Evolutionary conservation across 2,888 invertebrate species (phyloP).

Genomic region (Galeopsomyia nigrocyanea): DNA sequence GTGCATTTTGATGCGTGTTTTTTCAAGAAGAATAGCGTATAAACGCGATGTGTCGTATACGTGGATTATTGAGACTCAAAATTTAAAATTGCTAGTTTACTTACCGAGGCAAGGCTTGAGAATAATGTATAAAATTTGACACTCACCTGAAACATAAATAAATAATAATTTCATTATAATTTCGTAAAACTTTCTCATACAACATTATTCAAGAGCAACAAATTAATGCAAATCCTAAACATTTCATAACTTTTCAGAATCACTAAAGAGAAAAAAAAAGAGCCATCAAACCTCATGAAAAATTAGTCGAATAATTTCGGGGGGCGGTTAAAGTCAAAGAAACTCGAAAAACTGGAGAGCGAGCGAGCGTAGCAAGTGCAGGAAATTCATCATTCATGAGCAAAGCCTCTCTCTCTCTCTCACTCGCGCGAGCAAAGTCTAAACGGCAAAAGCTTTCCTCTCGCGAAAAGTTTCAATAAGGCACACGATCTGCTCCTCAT

Average conservation of each 20-base stretch:
- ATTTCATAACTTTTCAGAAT: no score
- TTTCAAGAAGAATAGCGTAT: neutral
- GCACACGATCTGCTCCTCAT: slow-evolving; percentile 36
- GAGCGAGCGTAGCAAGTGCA: neutral
- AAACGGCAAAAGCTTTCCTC: slow-evolving; percentile 1
- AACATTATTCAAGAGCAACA: no score
- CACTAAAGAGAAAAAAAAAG: no score
- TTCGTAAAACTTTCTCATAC: no score
- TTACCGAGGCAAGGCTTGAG: neutral
- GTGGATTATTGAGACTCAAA: neutral
- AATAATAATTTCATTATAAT: neutral
- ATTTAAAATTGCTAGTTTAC: neutral
- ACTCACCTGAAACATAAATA: slow-evolving; percentile 22
- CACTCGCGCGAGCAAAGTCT: neutral
- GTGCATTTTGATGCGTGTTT: no score
- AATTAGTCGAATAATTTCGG: no score
- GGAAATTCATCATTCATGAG: neutral
- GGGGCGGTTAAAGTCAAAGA: no score
- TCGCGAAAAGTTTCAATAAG: slow-evolving; percentile 40
- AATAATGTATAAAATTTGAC: neutral
- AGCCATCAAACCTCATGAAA: no score
- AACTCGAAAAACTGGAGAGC: no score
- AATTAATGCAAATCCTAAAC: no score
- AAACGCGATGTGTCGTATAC: neutral
- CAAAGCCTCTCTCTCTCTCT: neutral